A percentile compares a stretch with the other conserved stretches of the same genome.
Conservation (phyloP, 1,140 invertebrate species). For the Choristoneura fumiferana region DNA sequence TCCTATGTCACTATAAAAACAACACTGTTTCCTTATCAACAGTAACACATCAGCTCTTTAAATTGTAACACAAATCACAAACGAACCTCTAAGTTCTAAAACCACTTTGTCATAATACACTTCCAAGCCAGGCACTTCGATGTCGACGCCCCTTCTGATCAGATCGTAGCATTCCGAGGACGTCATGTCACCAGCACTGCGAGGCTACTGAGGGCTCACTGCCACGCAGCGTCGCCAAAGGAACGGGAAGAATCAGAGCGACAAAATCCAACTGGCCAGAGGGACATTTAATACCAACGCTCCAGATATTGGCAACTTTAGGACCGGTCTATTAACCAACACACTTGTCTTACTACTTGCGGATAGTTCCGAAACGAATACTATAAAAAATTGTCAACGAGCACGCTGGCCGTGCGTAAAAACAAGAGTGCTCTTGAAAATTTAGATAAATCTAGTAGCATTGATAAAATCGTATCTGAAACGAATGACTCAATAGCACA, state of each 20-base stretch:
- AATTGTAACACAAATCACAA: background rate
- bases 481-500: slow-evolving; percentile 2
- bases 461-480: slow-evolving; percentile 24
- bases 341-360: background rate
- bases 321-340: slow-evolving; percentile 45
- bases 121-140: slow-evolving; percentile 74
- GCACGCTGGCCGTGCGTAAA: background rate
- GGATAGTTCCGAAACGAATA: background rate
- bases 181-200: slow-evolving; percentile 68
- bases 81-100: slow-evolving; percentile 75
- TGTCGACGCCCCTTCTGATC: slow-evolving; percentile 69
- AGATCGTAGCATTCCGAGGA: slow-evolving; percentile 73
- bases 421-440: slow-evolving; percentile 11
- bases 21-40: no score
- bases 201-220: slow-evolving; percentile 37
- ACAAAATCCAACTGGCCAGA: slow-evolving; percentile 67
- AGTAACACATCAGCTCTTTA: background rate
- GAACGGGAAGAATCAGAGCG: slow-evolving; percentile 69
- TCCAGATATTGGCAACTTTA: slow-evolving; percentile 68
- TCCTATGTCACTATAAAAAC: slow-evolving; percentile 37
- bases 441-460: slow-evolving; percentile 23
- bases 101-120: slow-evolving; percentile 80
- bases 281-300: slow-evolving; percentile 73
- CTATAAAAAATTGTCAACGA: background rate
- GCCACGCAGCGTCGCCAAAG: slow-evolving; percentile 40